Evolutionary conservation across 2,888 invertebrate species (phyloP), one percentile per base, ranked within the genome.

Genomic region (Deilephila elpenor): DNA sequence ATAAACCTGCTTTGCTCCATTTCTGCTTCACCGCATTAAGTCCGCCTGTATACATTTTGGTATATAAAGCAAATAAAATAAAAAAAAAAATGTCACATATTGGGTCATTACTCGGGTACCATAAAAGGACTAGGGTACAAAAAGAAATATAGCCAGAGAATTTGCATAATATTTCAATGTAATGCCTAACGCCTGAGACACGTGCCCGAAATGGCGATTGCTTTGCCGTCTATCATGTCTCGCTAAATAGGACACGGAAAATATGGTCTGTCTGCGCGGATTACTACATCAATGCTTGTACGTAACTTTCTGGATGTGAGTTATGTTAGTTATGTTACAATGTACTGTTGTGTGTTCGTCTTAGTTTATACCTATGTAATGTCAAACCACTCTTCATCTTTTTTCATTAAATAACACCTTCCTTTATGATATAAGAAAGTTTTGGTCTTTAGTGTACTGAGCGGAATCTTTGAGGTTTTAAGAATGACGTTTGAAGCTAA

Each of bases 101-200:
- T n/a, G 19, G 14, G 19, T n/a, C 20, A 20, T 64, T 64, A 44
- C n/a, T 37, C 37, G 34, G 11, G 64, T 64, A 20, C 37, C 4
- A 64, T 11, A 64, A 11, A 64, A 20, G n/a, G 8, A 11, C 34
- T 5, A 29, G 25, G 14, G 25, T 20, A 62, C 5, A 34, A 34
- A 19, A 34, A n/a, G 64, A 64, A 37, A 64, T 64, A 64, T 64
- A n/a, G 64, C 7, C 11, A 64, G 34, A 20, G n/a, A 20, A 64
- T 64, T 64, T 64, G 37, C 64, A 64, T 64, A 37, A 64, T 64
- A 64, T 64, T 37, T 64, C 37, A 64, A 64, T 64, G 11, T 37
- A 64, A 64, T 64, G 64, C 19, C 61, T 61, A 64, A 37, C 37
- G 64, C 25, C 34, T 64, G 37, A n/a, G 17, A 64, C 37, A 37